Conservation (phyloP, 1,140 invertebrate genomes). For the Antheraea pernyi region DNA sequence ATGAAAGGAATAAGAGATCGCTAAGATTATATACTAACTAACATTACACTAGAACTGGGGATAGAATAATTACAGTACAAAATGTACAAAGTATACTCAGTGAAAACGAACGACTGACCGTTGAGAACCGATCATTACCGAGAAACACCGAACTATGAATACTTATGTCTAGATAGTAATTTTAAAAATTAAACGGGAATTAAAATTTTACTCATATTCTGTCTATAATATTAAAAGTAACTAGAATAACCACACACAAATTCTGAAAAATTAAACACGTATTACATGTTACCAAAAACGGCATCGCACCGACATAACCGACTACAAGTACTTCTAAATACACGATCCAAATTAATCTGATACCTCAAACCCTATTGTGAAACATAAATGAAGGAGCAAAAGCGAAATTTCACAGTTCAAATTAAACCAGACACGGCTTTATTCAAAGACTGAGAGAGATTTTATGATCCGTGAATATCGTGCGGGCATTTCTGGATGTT, state of each 20-base stretch:
- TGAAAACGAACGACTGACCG: no score
- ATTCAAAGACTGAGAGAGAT: conserved; percentile 59
- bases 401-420: conserved; percentile 43
- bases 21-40: no score
- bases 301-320: conserved; percentile 19
- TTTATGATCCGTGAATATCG: conserved; percentile 79
- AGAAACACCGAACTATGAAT: no score
- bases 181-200: no score
- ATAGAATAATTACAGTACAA: no score
- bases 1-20: no score
- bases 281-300: conserved; percentile 26
- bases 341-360: conserved; percentile 59
- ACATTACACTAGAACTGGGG: no score
- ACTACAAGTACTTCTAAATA: conserved; percentile 41
- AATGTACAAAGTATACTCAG: no score
- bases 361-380: conserved; percentile 32
- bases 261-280: conserved; percentile 22
- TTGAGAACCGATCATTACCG: no score
- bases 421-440: conserved; percentile 52
- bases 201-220: no score
- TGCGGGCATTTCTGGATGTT: conserved; percentile 76
- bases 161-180: no score
- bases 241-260: not conserved
- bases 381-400: conserved; percentile 18
- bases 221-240: no score